Evolutionary conservation across 1,140 invertebrate genomes (phyloP), one percentile per base, ranked within the genome.

Genomic region (Diabrotica undecimpunctata): DNA sequence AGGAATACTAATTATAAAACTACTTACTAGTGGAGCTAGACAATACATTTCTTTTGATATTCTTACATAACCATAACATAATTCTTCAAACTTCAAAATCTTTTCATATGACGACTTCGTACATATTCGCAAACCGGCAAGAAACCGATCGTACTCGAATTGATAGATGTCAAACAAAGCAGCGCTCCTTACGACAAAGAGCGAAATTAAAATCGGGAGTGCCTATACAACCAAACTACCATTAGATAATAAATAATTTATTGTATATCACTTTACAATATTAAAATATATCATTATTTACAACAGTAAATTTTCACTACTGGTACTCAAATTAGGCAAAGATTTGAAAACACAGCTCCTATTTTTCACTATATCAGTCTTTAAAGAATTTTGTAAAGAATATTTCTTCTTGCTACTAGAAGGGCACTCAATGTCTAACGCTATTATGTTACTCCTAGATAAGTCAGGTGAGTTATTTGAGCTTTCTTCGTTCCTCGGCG

Each of bases 301-400:
- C 61, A 77, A 68, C 59, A 85, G 84, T 67, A 87, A 80, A 72
- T 81, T 83, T 76, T 87, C 85, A 77, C 84, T 83, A 75, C 82
- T 84, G 69, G 85, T 83, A 79, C 83, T 86, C 76, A 87, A 79
- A 80, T 87, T 87, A 78, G 85, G 86, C 79, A 87, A 80, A 70
- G 85, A 87, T 72, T 83, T 83, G 70, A 83, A 83, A 66, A 71
- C 70, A 65, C 70, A 73, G 58, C 68, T 75, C 25, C 62, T 69
- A 62, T 68, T 69, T 41, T 62, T 65, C 46, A 70, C 61, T 56
- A 65, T 59, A 12, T 75, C 73, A 75, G 73, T 75, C 73, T 75
- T 75, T 66, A 65, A 56, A 51, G 67, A 65, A 51, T 66, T 62
- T 41, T 69, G 52, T 55, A 67, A 53, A 46, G 68, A 70, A 61